Percentiles rank a stretch among this genome's conserved stretches.
These are phyloP conservation scores for Clarias platycephalus DNA, from an alignment of 2,797 vertebrate genomes.

Conservation along the genomic window DNA sequence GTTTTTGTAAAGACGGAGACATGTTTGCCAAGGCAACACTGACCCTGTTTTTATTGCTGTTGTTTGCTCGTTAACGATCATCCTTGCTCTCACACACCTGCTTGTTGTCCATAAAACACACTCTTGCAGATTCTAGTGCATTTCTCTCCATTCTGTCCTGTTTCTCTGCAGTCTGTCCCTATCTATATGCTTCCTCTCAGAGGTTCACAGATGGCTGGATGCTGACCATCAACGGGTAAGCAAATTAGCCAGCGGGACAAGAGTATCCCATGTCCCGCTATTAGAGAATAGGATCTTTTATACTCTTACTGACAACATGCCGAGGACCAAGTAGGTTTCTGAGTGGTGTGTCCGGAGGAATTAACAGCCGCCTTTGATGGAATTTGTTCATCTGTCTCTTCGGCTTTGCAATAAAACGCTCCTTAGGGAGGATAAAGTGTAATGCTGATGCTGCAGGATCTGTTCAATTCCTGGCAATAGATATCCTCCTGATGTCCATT, in stretches of 20 bases:
- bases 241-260: constrained; percentile 40
- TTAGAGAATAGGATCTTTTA: not conserved
- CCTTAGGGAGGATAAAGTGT: constrained; percentile 53
- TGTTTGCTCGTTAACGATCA: not conserved
- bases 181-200: constrained; percentile 11
- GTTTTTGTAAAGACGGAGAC: not conserved
- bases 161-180: not conserved
- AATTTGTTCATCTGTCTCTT: constrained; percentile 30
- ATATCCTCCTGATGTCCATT: not conserved
- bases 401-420: constrained; percentile 43
- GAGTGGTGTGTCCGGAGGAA: not conserved
- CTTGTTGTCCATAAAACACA: not conserved
- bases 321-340: constrained; percentile 49
- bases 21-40: constrained; percentile 27
- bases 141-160: not conserved
- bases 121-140: not conserved
- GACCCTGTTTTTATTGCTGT: not conserved
- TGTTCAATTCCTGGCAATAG: not conserved
- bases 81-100: not conserved
- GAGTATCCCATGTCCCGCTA: constrained; percentile 33
- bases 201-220: constrained; percentile 57
- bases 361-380: constrained; percentile 36
- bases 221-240: constrained; percentile 55
- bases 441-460: constrained; percentile 36
- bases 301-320: constrained; percentile 21